These are phyloP conservation scores for Phoronis australis DNA, from an alignment of 2,888 invertebrate genomes.

Conservation along the genomic window DNA sequence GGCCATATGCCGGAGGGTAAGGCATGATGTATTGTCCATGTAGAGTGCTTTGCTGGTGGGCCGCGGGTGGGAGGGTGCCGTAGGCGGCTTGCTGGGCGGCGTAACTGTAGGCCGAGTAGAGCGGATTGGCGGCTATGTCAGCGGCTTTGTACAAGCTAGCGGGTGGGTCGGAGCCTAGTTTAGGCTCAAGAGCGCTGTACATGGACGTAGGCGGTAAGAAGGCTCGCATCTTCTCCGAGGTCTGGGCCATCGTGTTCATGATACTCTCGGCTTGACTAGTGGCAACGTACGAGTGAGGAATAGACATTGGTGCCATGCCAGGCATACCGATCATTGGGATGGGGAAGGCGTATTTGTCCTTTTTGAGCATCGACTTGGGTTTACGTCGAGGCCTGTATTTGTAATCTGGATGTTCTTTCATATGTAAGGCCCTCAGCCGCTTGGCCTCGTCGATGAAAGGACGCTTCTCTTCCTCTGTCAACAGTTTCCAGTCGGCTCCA, in stretches of 20 bases:
- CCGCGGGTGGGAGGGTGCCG: slow-evolving; percentile 26
- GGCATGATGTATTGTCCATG: slow-evolving; percentile 41
- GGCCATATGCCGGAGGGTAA: slow-evolving; percentile 40
- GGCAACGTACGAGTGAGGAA: slow-evolving; percentile 1
- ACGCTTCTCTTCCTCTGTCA: slow-evolving; percentile 90
- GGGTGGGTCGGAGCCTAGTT: too few relatives aligned
- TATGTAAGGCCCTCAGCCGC: slow-evolving; percentile 90
- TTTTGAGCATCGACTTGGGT: slow-evolving; percentile 80
- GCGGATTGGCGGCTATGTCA: neutral
- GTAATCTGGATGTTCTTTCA: slow-evolving; percentile 99
- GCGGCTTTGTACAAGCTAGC: too few relatives aligned
- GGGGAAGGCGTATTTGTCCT: slow-evolving; percentile 66
- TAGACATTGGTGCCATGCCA: slow-evolving; percentile 17
- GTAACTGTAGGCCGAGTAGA: slow-evolving; percentile 33
- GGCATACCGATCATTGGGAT: slow-evolving; percentile 37
- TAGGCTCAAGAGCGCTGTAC: slow-evolving; percentile 24
- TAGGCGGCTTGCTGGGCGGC: slow-evolving; percentile 24
- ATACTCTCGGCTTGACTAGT: slow-evolving; percentile 3
- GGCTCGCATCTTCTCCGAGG: slow-evolving; percentile 19
- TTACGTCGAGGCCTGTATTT: slow-evolving; percentile 95
- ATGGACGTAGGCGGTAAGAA: slow-evolving; percentile 34
- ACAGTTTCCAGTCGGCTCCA: slow-evolving; percentile 97
- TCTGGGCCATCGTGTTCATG: slow-evolving; percentile 3
- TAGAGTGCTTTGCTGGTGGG: slow-evolving; percentile 29
- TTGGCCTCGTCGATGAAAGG: slow-evolving; percentile 99